Conservation (phyloP, 2,888 invertebrate genomes). For the Drosophila aldrichi region DNA sequence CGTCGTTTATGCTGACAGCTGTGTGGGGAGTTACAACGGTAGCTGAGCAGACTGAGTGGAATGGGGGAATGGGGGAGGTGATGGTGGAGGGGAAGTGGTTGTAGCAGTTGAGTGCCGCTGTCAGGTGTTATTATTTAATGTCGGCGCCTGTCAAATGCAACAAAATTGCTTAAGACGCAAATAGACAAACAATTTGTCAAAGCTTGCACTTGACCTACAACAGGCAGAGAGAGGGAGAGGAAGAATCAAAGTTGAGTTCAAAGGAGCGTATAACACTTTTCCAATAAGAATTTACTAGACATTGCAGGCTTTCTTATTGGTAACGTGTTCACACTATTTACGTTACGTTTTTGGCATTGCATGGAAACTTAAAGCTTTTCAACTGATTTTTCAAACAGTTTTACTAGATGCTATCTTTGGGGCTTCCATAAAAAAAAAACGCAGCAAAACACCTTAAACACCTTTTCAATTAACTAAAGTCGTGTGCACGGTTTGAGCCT, state of each 20-base stretch:
- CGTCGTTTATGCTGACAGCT: slow-evolving; percentile 17
- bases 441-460: not conserved
- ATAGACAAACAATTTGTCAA: slow-evolving; percentile 65
- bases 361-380: not conserved
- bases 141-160: slow-evolving; percentile 71
- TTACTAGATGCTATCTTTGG: not conserved
- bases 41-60: not conserved
- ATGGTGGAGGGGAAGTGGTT: not conserved
- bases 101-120: slow-evolving; percentile 45
- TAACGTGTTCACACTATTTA: not conserved
- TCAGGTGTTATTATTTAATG: slow-evolving; percentile 71
- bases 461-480: slow-evolving; percentile 8
- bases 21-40: slow-evolving; percentile 3
- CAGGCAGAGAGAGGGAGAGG: not conserved
- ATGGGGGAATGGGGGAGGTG: not conserved
- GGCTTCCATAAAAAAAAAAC: too few species aligned
- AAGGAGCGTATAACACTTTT: not conserved
- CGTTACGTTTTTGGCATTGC: too few species aligned
- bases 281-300: not conserved
- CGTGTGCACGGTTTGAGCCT: not conserved
- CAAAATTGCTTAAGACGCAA: slow-evolving; percentile 51
- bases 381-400: not conserved
- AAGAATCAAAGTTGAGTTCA: not conserved
- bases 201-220: slow-evolving; percentile 67
- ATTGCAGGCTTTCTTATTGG: too few species aligned